These are phyloP conservation scores for Cataglyphis hispanica DNA, from an alignment of 1,140 invertebrate genomes.

Conservation along the genomic window DNA sequence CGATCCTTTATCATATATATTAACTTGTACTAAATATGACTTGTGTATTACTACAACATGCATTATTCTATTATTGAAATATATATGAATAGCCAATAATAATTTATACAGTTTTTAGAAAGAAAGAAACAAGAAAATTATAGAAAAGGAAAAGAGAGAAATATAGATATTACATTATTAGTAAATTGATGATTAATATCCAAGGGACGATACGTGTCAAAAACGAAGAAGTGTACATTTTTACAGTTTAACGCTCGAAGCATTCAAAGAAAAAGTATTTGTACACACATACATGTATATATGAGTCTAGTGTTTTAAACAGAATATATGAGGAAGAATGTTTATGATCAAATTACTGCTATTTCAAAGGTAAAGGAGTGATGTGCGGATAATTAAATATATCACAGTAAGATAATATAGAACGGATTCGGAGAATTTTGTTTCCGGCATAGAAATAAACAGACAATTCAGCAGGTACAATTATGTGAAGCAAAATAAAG, in stretches of 20 bases:
- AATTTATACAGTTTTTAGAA: slow-evolving; percentile 9
- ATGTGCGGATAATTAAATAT: neutral
- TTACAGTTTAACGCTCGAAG: slow-evolving; percentile 18
- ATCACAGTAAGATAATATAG: slow-evolving; percentile 29
- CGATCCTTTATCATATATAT: neutral
- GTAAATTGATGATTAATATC: slow-evolving; percentile 59
- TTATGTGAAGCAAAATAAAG: neutral
- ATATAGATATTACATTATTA: slow-evolving; percentile 24
- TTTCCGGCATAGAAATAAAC: neutral
- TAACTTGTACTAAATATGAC: slow-evolving; percentile 28
- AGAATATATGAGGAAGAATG: slow-evolving; percentile 38
- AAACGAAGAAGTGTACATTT: slow-evolving; percentile 79
- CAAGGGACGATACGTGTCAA: slow-evolving; percentile 83
- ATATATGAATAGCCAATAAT: neutral
- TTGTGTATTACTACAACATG: slow-evolving; percentile 33
- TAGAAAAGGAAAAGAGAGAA: neutral
- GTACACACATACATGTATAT: slow-evolving; percentile 2
- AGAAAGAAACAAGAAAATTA: neutral
- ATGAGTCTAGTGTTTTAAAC: slow-evolving; percentile 39
- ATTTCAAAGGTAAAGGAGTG: slow-evolving; percentile 13
- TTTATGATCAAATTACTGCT: slow-evolving; percentile 5
- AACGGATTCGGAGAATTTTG: slow-evolving; percentile 7
- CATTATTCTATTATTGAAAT: slow-evolving; percentile 20
- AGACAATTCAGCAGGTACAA: neutral
- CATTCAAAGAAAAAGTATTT: slow-evolving; percentile 58